phyloP scores from a whole-genome alignment of 1,140 invertebrate genomes.

The Scaptodrosophila lebanonensis region DNA sequence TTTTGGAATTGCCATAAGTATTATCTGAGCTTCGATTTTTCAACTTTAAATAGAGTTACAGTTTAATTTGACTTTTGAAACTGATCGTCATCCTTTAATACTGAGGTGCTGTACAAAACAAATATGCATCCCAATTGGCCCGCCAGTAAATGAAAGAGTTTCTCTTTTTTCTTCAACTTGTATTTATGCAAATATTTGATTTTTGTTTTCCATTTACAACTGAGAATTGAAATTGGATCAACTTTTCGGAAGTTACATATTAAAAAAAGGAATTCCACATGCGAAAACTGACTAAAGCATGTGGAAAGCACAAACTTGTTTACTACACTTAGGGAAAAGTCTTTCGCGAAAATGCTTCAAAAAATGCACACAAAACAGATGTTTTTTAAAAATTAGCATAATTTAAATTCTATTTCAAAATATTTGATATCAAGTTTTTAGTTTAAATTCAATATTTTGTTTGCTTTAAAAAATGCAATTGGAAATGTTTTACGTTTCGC shows the following conservation, averaged over 20 bases:
- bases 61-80: too few species aligned
- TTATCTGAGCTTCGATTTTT: too few species aligned
- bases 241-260: slow-evolving; percentile 12
- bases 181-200: slow-evolving; percentile 65
- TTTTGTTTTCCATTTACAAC: slow-evolving; percentile 56
- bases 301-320: slow-evolving; percentile 19
- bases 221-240: slow-evolving; percentile 48
- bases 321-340: slow-evolving; percentile 27
- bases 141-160: too few species aligned
- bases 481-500: slow-evolving; percentile 45
- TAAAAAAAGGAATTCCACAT: slow-evolving; percentile 17
- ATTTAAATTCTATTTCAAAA: slow-evolving; percentile 38
- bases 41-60: too few species aligned
- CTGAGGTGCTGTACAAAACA: too few species aligned
- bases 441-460: slow-evolving; percentile 18
- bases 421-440: slow-evolving; percentile 30
- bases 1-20: too few species aligned
- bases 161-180: slow-evolving; percentile 55
- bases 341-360: slow-evolving; percentile 19
- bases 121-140: too few species aligned
- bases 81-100: too few species aligned
- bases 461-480: slow-evolving; percentile 55
- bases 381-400: slow-evolving; percentile 28
- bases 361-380: slow-evolving; percentile 38
- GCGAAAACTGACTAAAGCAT: slow-evolving; percentile 33